A percentile compares a stretch with the other conserved stretches of the same genome.
These are phyloP conservation scores for Epizoanthus rinbou DNA, from an alignment of 92 coral and sea anemone species.

Conservation along the genomic window DNA sequence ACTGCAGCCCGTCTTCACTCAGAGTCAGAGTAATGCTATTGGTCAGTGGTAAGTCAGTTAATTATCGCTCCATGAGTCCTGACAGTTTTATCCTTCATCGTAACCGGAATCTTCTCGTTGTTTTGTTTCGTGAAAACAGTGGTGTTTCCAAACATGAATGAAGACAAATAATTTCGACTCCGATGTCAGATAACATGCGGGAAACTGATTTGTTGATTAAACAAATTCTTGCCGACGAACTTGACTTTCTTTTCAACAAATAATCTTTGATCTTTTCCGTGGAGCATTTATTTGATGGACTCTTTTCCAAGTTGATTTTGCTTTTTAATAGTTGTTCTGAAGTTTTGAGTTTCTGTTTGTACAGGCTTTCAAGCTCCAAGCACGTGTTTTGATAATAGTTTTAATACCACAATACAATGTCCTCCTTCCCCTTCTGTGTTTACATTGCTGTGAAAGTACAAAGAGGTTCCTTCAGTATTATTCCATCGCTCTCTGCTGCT, in stretches of 20 bases:
- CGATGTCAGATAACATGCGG: too few species aligned
- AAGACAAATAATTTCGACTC: too few species aligned
- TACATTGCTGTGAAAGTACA: slow-evolving; percentile 27
- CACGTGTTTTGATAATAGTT: slow-evolving; percentile 17
- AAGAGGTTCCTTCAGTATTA: neutral
- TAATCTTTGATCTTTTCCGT: slow-evolving; percentile 5
- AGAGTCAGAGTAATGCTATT: too few species aligned
- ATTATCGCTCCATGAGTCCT: too few species aligned
- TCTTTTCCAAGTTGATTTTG: slow-evolving; percentile 16
- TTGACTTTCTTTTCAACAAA: slow-evolving; percentile 18
- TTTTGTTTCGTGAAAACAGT: too few species aligned
- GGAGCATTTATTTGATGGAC: neutral
- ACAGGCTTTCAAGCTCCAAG: neutral
- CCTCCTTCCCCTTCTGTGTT: neutral
- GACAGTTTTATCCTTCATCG: too few species aligned
- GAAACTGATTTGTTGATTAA: neutral
- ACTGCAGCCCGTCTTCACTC: too few species aligned
- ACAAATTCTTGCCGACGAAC: neutral
- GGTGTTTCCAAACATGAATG: too few species aligned
- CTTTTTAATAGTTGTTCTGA: slow-evolving; percentile 10
- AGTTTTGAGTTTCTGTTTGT: slow-evolving; percentile 32
- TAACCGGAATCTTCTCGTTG: too few species aligned
- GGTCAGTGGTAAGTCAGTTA: too few species aligned
- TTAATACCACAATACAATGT: slow-evolving; percentile 2
- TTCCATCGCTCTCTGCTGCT: neutral